Percentiles rank a stretch among this genome's conserved stretches.
These are phyloP conservation scores for Cassiopea xamachana DNA, from an alignment of 30 jellyfish, hydroid and myxozoan genomes.

Conservation along the genomic window DNA sequence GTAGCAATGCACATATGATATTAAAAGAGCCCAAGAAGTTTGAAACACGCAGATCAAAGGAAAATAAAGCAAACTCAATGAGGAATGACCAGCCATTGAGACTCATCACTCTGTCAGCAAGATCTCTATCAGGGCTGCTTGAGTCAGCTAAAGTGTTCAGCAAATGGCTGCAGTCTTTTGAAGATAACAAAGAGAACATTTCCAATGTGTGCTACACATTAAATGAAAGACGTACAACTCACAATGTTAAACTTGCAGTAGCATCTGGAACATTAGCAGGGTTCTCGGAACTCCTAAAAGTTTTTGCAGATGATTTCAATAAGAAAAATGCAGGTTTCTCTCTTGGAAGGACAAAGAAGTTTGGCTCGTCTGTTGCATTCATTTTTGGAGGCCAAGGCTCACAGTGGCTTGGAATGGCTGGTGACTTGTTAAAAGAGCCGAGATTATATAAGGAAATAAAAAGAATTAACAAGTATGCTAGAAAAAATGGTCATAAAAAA, in stretches of 20 bases:
- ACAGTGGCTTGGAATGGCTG: conserved; percentile 87
- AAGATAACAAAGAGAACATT: conserved; percentile 29
- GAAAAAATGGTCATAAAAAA: conserved; percentile 50
- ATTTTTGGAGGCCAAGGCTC: conserved; percentile 84
- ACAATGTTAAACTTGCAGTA: conserved; percentile 57
- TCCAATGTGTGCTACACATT: conserved; percentile 42
- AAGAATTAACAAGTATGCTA: conserved; percentile 38
- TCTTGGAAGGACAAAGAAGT: conserved; percentile 37
- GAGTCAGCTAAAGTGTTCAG: conserved; percentile 56
- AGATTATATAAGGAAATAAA: neutral
- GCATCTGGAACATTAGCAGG: conserved; percentile 25
- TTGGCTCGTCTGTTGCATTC: conserved; percentile 51
- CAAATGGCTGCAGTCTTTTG: conserved; percentile 50
- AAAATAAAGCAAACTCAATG: neutral
- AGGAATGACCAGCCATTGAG: conserved; percentile 14
- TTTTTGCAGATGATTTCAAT: conserved; percentile 27
- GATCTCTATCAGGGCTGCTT: conserved; percentile 40
- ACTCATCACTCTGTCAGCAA: conserved; percentile 51
- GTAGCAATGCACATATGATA: conserved; percentile 74
- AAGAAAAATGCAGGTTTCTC: conserved; percentile 13
- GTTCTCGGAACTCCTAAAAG: conserved; percentile 20
- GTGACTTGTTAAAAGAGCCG: conserved; percentile 38
- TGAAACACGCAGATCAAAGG: neutral
- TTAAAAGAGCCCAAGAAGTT: conserved; percentile 30
- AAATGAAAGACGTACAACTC: conserved; percentile 60